Evolutionary conservation across 2,888 invertebrate genomes (phyloP).

Genomic region (Thysanoteuthis rhombus): DNA sequence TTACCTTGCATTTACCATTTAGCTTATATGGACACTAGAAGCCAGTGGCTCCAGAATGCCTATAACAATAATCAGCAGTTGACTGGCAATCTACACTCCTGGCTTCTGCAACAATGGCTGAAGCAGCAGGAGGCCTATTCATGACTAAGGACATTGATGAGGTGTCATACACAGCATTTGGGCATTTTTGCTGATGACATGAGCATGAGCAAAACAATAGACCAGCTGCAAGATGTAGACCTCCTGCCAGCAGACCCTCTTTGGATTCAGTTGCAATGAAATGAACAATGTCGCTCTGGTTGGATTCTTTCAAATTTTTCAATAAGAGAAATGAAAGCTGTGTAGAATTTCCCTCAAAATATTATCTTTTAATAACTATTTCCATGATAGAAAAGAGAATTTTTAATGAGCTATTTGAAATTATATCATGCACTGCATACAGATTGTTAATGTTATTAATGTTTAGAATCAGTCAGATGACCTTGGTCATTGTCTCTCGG

Average conservation of each 20-base stretch:
- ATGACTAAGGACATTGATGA: constrained; percentile 12
- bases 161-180: neutral
- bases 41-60: neutral
- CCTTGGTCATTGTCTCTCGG: neutral
- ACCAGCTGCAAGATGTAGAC: neutral
- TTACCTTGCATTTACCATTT: neutral
- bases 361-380: neutral
- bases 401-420: neutral
- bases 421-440: neutral
- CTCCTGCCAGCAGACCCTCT: neutral
- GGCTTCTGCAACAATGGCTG: constrained; percentile 12
- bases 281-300: neutral
- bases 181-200: neutral
- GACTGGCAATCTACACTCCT: neutral
- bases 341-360: neutral
- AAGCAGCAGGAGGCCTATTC: neutral
- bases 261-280: neutral
- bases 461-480: neutral
- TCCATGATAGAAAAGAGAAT: neutral
- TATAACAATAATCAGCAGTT: constrained; percentile 12
- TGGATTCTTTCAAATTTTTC: neutral
- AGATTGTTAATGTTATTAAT: neutral
- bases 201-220: neutral
- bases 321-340: neutral
- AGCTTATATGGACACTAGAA: neutral